Base-by-base conservation (phyloP, 2,888 invertebrate genomes). In the Macaria liturata region DNA sequence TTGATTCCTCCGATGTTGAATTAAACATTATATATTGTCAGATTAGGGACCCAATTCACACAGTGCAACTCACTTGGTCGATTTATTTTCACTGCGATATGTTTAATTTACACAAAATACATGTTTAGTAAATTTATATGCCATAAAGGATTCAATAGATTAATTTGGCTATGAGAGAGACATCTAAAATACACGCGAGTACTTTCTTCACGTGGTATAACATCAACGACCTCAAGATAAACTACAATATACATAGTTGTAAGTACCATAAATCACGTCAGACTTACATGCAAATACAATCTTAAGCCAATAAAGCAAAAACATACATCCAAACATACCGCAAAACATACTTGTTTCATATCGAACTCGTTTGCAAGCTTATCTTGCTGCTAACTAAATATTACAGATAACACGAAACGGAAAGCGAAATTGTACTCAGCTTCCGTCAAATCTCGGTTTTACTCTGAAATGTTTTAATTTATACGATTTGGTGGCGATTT, bases 351-450 rank as follows among this genome's bases (percentile, higher is more conserved):
- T 34, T 40, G 7, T 31, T 3, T 32, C 20, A 31, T 3, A 32
- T 6, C 30, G 47, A 4, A n/a, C 44, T n/a, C 37, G 45, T 37
- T 20, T 30, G n/a, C 34, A 3, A 1, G 31, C 39, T 54, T 54
- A 54, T 54, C 54, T 54, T 7, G 49, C 54, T n/a, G 34, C 46
- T 37, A 34, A 42, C 9, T 34, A 9, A 47, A 42, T 34, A 54
- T 37, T 48, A 45, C 44, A 54, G 50, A 50, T 37, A 49, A 30
- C 39, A 46, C 32, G 32, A 34, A 40, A 47, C 32, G 59, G 62
- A 54, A 49, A 31, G 49, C 55, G 7, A 49, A 49, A 46, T 42
- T n/a, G 5, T 44, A 44, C 4, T 20, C 42, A 37, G 43, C 32
- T 49, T 57, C 44, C 44, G 52, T 39, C 50, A 20, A 30, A 34